Conservation (phyloP, 2,797 vertebrate genomes). For the Etheostoma perlongum region DNA sequence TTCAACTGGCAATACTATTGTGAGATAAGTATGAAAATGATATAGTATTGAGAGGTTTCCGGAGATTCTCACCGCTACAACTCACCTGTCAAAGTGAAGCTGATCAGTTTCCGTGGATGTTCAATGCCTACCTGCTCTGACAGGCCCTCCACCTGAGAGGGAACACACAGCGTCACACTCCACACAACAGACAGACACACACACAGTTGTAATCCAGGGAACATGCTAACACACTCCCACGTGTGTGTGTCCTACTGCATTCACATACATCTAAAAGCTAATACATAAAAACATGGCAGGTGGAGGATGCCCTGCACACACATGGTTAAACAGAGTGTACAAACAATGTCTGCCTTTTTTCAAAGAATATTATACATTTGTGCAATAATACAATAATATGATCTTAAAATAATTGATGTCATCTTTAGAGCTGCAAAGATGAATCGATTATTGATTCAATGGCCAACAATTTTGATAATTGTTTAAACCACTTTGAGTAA, state of each 20-base stretch:
- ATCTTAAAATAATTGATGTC: background rate
- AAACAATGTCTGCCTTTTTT: background rate
- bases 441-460: too few species aligned
- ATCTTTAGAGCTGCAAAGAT: background rate
- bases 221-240: background rate
- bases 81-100: slow-evolving; percentile 95
- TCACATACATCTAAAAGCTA: slow-evolving; percentile 13
- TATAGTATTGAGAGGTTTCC: too few species aligned
- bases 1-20: too few species aligned
- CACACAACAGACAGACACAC: background rate
- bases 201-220: background rate
- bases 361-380: background rate
- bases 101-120: slow-evolving; percentile 93
- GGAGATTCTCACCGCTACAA: too few species aligned
- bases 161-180: slow-evolving; percentile 8
- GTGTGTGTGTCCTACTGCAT: background rate
- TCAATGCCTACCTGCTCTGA: slow-evolving; percentile 90
- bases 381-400: background rate
- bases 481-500: too few species aligned
- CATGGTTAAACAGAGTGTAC: background rate
- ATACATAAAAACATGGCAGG: background rate
- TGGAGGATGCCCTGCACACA: slow-evolving; percentile 9
- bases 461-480: too few species aligned
- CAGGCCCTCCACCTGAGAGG: slow-evolving; percentile 88
- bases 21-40: too few species aligned